Conservation (phyloP, 2,797 vertebrate genomes). For the Labroides dimidiatus region DNA sequence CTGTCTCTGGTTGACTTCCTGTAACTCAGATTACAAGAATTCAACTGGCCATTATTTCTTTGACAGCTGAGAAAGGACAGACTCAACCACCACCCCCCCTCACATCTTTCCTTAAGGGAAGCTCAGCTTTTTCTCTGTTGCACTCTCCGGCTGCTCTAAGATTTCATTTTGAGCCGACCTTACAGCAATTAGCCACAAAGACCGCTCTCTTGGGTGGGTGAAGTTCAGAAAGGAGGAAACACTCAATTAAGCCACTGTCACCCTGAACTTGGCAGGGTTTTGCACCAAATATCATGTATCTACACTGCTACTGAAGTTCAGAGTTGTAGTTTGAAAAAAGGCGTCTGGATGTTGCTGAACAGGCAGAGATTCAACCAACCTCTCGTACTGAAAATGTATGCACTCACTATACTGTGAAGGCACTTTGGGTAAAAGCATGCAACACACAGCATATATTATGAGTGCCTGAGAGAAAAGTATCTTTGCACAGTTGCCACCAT, state of each 20-base stretch:
- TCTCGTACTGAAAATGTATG: constrained; percentile 49
- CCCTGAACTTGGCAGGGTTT: constrained; percentile 17
- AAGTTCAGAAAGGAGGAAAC: constrained; percentile 22
- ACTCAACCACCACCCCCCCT: neutral
- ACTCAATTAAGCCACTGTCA: constrained; percentile 35
- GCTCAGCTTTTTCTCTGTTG: neutral
- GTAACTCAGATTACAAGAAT: neutral
- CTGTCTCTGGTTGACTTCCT: constrained; percentile 35
- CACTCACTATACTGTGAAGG: constrained; percentile 40
- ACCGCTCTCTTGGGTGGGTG: constrained; percentile 5
- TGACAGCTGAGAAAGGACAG: constrained; percentile 9
- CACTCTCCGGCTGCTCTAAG: neutral
- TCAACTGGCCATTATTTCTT: constrained; percentile 26
- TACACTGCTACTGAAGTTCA: neutral
- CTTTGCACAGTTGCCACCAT: constrained; percentile 60
- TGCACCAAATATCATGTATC: constrained; percentile 25
- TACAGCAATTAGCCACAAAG: constrained; percentile 23
- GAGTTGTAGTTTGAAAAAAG: neutral
- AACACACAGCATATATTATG: constrained; percentile 68
- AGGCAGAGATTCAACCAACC: constrained; percentile 20
- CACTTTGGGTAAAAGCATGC: constrained; percentile 68
- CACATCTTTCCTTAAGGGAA: neutral
- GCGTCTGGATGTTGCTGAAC: constrained; percentile 1
- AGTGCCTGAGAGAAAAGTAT: constrained; percentile 41
- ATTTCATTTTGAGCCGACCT: neutral